Conservation (phyloP, 2,113 vertebrate species). For the Grallaria varia region DNA sequence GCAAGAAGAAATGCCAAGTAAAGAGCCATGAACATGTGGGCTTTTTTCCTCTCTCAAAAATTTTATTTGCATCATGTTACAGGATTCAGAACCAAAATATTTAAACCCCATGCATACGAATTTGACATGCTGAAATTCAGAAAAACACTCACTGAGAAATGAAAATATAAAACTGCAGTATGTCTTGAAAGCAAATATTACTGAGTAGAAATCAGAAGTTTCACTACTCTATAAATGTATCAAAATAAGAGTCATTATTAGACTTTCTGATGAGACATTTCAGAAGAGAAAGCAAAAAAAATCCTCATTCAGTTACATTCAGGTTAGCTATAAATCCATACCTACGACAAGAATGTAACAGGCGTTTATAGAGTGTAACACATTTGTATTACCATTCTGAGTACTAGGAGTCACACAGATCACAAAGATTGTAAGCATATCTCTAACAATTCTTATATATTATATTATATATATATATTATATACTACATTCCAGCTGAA, state of each 20-base stretch:
- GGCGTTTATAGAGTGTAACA: neutral
- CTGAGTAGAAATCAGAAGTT: neutral
- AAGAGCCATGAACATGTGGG: neutral
- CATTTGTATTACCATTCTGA: neutral
- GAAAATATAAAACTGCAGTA: neutral
- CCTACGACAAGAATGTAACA: neutral
- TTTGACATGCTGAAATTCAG: neutral
- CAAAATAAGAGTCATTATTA: neutral
- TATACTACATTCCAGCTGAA: too few relatives aligned
- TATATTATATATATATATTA: too few relatives aligned
- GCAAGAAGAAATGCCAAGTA: neutral
- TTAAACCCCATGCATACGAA: neutral
- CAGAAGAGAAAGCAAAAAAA: constrained; percentile 7
- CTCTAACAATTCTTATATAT: neutral
- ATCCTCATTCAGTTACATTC: neutral
- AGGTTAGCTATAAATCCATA: constrained; percentile 3
- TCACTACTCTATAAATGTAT: neutral
- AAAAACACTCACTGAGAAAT: neutral
- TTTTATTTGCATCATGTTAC: neutral
- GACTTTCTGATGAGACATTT: neutral
- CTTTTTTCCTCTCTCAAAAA: neutral
- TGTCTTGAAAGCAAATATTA: neutral
- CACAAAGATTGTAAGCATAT: neutral
- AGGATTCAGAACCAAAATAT: neutral
- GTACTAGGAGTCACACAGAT: constrained; percentile 13